A percentile compares a stretch with the other conserved stretches of the same genome.
phyloP scores from a whole-genome alignment of 1,140 invertebrate genomes.

The Anthonomus grandis region DNA sequence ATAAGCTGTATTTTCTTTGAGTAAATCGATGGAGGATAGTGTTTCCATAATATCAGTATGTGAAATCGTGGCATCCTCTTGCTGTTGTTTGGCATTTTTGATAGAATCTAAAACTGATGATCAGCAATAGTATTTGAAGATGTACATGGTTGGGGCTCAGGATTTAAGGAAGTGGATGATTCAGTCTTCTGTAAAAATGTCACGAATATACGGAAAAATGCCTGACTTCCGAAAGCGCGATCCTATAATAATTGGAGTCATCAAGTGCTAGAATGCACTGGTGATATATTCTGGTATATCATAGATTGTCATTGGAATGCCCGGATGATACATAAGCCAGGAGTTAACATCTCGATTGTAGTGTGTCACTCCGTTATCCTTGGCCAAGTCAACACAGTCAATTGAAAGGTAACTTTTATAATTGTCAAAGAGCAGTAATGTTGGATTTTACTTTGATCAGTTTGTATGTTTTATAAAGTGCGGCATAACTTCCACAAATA shows the following conservation, averaged over 20 bases:
- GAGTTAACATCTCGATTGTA: constrained; percentile 40
- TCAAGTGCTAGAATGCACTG: background rate
- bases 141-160: background rate
- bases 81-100: background rate
- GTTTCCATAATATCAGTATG: background rate
- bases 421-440: constrained; percentile 50
- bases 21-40: background rate
- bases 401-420: constrained; percentile 45
- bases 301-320: constrained; percentile 12
- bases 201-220: background rate
- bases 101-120: background rate
- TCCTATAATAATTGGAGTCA: background rate
- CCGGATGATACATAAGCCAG: constrained; percentile 31
- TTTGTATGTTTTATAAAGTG: constrained; percentile 48
- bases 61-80: background rate
- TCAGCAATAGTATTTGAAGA: background rate
- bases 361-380: constrained; percentile 35
- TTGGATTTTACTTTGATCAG: constrained; percentile 42
- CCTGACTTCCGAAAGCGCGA: background rate
- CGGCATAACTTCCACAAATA: constrained; percentile 42
- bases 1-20: background rate
- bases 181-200: background rate
- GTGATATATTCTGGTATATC: background rate
- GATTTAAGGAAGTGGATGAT: background rate
- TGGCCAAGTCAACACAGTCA: constrained; percentile 37